Conservation (phyloP, 2,797 vertebrate species). For the Diceros bicornis region DNA sequence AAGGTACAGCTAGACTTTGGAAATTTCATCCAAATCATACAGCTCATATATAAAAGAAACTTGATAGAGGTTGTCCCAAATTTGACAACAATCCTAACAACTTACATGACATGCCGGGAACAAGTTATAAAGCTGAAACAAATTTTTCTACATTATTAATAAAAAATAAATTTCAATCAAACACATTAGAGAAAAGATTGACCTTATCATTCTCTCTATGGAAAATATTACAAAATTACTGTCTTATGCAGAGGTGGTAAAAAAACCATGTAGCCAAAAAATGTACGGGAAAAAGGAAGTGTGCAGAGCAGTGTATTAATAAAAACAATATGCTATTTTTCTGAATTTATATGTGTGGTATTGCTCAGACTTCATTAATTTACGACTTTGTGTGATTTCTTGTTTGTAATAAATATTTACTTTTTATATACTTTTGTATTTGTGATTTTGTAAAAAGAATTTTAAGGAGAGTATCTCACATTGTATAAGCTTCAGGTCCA, state of each 20-base stretch:
- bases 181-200: neutral
- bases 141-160: constrained; percentile 11
- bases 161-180: constrained; percentile 41
- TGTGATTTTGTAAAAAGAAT: neutral
- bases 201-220: neutral
- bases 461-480: neutral
- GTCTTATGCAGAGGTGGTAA: neutral
- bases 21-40: neutral
- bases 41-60: neutral
- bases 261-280: neutral
- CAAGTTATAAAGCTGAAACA: neutral
- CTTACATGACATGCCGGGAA: neutral
- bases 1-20: neutral
- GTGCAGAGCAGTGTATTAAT: neutral
- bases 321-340: neutral
- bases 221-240: neutral
- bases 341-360: neutral
- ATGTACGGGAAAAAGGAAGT: neutral
- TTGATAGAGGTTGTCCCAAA: neutral
- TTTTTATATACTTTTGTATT: neutral
- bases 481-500: neutral
- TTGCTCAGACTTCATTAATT: constrained; percentile 31
- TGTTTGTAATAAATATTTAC: constrained; percentile 12
- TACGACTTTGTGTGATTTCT: neutral
- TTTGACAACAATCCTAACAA: constrained; percentile 22